phyloP scores from a whole-genome alignment of 2,113 vertebrate species.

The Terrapene triunguis region DNA sequence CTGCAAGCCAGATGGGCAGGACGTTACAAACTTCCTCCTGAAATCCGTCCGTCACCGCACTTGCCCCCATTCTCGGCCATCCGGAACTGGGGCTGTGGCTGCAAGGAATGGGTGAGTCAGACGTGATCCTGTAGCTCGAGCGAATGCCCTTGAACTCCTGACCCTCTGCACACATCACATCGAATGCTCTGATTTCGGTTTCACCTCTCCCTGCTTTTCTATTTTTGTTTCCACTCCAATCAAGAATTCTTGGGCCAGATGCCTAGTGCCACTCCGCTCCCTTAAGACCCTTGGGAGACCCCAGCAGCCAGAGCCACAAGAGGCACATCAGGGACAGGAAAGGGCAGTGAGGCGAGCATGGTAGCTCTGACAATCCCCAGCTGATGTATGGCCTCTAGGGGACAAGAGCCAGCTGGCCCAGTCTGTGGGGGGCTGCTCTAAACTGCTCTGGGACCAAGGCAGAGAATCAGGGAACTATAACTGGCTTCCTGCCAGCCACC shows the following conservation, averaged over 20 bases:
- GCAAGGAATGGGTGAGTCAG: background rate
- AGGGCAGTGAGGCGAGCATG: fast-evolving
- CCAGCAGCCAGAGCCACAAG: fast-evolving
- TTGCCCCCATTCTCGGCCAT: background rate
- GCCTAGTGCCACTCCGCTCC: fast-evolving
- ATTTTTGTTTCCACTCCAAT: background rate
- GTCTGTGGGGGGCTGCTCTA: background rate
- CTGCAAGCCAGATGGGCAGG: background rate
- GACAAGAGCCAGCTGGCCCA: background rate
- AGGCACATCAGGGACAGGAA: background rate
- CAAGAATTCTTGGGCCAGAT: background rate
- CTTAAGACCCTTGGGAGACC: background rate
- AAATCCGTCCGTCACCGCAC: fast-evolving
- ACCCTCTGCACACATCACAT: background rate
- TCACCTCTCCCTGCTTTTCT: background rate
- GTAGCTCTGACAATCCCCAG: background rate
- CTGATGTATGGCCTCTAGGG: background rate
- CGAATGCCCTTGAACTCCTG: background rate
- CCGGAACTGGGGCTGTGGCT: background rate
- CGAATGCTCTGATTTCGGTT: background rate
- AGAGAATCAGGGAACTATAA: background rate
- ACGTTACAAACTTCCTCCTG: fast-evolving
- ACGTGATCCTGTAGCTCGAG: fast-evolving
- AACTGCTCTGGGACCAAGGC: background rate
- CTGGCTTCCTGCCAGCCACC: background rate